Evolutionary conservation across 2,888 invertebrate species (phyloP), one percentile per base, ranked within the genome.

Genomic region (Choristoneura rosaceana): DNA sequence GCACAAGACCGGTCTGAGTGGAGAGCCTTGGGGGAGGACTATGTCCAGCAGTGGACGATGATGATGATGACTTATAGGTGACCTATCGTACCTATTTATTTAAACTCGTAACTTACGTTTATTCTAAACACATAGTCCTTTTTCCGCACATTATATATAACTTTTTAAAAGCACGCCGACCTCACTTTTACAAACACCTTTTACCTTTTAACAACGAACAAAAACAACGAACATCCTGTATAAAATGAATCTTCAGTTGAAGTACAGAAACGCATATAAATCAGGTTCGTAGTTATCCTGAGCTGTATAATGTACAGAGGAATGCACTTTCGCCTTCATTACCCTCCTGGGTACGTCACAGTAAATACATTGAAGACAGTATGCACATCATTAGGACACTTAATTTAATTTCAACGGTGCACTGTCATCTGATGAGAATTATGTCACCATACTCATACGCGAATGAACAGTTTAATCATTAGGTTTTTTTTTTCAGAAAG

Each of bases 301-400:
- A 70, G 70, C 60, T 76, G 78, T 80, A 80, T 79, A 79, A 76
- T 82, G 82, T 84, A 87, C 87, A 85, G 81, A 79, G 83, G 83
- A 89, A 86, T 88, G 88, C 88, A 89, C 89, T 90, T 87, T 88
- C 87, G 76, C 87, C 83, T 84, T 87, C 85, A 86, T 86, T 81
- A 82, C 82, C 81, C 83, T 81, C 85, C 74, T 79, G 82, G 81
- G 84, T 47, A 47, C 25, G 17, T 5, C 47, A 15, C 55, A 68
- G 71, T 43, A 67, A 0, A 67, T 62, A 67, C 38, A 58, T 9
- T 71, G 25, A 25, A 15, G 43, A 64, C 10, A 65, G 52, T 52
- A 9, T 15, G 50, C 8, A 15, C 15, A 17, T 17, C 5, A 1
- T 62, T 8, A 41, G 0, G n/a, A 43, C 12, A 43, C 38, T 4